phyloP scores from a whole-genome alignment of 2,888 invertebrate species.

The Herminia tarsipennalis region DNA sequence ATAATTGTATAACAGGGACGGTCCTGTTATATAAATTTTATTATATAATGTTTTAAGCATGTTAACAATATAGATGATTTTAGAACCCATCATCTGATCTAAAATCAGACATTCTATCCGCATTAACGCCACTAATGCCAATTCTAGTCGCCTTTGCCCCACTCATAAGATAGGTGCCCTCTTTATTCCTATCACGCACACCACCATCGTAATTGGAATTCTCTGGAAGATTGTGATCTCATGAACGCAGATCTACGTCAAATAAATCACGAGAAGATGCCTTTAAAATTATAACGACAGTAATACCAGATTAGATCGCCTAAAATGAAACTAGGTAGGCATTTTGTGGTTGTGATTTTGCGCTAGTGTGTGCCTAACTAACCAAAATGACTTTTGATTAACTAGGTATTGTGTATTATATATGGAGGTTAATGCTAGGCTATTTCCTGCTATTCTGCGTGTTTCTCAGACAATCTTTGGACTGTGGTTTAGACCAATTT shows the following conservation, averaged over 20 bases:
- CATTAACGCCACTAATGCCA: conserved; percentile 22
- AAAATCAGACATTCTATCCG: conserved; percentile 8
- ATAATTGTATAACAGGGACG: no score
- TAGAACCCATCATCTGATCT: conserved; percentile 6
- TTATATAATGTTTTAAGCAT: no score
- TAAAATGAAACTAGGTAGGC: not conserved
- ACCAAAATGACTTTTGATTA: no score
- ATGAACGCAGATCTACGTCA: conserved; percentile 63
- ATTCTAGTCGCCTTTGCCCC: conserved; percentile 23
- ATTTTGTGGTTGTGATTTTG: not conserved
- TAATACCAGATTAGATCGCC: conserved; percentile 18
- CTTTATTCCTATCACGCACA: conserved; percentile 63
- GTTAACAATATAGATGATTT: no score
- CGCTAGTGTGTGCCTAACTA: no score
- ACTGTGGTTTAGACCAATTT: no score
- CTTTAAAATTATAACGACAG: conserved; percentile 53
- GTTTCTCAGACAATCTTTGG: no score
- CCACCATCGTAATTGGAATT: conserved; percentile 74
- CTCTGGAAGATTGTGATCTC: conserved; percentile 70
- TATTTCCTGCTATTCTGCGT: no score
- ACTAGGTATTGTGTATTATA: no score
- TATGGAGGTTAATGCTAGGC: no score
- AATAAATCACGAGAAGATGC: conserved; percentile 62
- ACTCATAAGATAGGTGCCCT: conserved; percentile 20
- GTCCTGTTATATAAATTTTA: no score